Conservation (phyloP, 2,888 invertebrate species). For the Acleris sparsana region DNA sequence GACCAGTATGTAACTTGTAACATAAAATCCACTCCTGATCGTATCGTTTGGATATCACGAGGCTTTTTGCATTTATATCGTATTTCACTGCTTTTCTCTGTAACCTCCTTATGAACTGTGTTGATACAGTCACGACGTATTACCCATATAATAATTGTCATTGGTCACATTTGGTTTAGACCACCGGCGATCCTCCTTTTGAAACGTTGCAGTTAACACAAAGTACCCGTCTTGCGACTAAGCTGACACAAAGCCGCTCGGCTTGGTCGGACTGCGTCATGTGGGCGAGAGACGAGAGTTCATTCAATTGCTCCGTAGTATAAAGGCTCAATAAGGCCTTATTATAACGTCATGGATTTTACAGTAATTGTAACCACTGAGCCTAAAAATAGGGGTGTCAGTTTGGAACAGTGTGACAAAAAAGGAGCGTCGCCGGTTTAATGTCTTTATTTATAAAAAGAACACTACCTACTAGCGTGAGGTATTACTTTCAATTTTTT, state of each 20-base stretch:
- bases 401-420: too few species aligned
- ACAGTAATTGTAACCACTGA: not conserved
- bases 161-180: constrained; percentile 17
- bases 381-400: too few species aligned
- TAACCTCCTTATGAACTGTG: too few species aligned
- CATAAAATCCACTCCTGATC: too few species aligned
- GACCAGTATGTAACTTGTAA: too few species aligned
- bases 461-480: too few species aligned
- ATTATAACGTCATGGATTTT: constrained; percentile 5
- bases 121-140: too few species aligned
- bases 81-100: constrained; percentile 6
- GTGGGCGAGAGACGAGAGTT: constrained; percentile 62
- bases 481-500: too few species aligned
- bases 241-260: constrained; percentile 62
- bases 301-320: constrained; percentile 48
- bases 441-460: too few species aligned
- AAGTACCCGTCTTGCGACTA: constrained; percentile 38
- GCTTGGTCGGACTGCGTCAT: constrained; percentile 46
- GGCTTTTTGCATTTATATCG: too few species aligned
- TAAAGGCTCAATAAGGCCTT: constrained; percentile 13
- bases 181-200: constrained; percentile 25
- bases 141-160: not conserved
- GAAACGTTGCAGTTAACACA: constrained; percentile 26
- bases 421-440: too few species aligned
- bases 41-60: too few species aligned